Percentiles rank a stretch among this genome's conserved stretches.
Evolutionary conservation across 2,797 vertebrate species (phyloP).

Genomic region (Psittacula derbiana): DNA sequence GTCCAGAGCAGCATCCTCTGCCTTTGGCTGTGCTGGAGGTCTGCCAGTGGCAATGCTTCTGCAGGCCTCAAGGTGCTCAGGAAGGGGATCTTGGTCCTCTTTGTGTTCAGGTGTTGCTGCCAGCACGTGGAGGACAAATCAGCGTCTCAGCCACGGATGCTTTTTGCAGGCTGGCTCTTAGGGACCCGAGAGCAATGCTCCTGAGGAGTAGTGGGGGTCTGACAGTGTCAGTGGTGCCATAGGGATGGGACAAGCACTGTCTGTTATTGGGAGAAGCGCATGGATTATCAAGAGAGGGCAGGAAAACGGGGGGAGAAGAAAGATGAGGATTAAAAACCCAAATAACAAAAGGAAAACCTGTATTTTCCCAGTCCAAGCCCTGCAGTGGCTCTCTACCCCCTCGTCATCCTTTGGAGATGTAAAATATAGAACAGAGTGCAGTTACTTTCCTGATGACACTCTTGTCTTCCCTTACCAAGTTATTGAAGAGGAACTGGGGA

Average conservation of each 20-base stretch:
- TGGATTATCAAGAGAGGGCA: not conserved
- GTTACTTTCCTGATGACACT: conserved; percentile 33
- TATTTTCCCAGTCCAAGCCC: conserved; percentile 47
- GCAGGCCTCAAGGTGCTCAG: not conserved
- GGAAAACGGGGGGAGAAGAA: not conserved
- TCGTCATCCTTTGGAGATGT: conserved; percentile 40
- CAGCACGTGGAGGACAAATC: not conserved
- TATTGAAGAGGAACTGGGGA: conserved; percentile 56
- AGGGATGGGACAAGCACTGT: not conserved
- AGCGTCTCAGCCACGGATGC: not conserved
- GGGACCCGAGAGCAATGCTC: not conserved
- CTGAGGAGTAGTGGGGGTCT: not conserved
- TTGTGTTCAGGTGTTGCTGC: not conserved
- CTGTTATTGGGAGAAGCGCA: not conserved
- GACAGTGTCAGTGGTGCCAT: not conserved
- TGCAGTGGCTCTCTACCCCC: conserved; percentile 26
- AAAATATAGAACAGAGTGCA: conserved; percentile 33
- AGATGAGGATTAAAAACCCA: not conserved
- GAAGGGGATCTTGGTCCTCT: not conserved
- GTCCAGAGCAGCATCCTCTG: not conserved
- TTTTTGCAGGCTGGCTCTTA: not conserved
- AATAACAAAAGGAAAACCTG: conserved; percentile 42
- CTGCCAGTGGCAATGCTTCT: not conserved
- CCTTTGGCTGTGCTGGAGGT: not conserved
- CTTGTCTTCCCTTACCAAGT: conserved; percentile 58